Base-by-base conservation (phyloP, 2,113 vertebrate species). In the Xiphias gladius region DNA sequence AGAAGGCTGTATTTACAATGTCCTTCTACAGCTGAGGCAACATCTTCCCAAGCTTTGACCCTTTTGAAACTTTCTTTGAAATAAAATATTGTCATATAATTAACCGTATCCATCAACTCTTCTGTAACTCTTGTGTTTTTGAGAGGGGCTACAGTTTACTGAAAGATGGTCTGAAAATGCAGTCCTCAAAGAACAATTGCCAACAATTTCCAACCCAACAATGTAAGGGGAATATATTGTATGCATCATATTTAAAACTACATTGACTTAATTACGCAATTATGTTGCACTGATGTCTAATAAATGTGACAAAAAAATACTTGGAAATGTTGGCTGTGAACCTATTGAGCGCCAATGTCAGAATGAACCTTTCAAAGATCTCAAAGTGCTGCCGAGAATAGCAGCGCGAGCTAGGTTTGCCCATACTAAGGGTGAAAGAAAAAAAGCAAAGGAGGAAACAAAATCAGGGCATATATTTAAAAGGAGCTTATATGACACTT, bases 1-100 rank as follows among this genome's bases (percentile, higher is more conserved):
- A 66, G 39, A 73, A 50, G 50, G 41, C 69, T 68, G 70, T 26
- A 72, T 73, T 61, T 46, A 77, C 11, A 39, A 17, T 14, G 67
- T 52, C 59, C 67, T 76, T 50, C 58, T 61, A 0, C 65, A 75
- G 74, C 73, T 41, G 50, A 52, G 50, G 6, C 46, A 16, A 2
- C 46, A 19, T 48, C 46, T 7, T 5, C 46, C 46, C 46, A 19
- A 7, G 17, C 46, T n/a, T n/a, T 52, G 37, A 39, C 7, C 37
- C 37, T 39, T 39, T 39, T 50, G 7, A 52, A 9, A 52, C 3
- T n/a, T 20, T 52, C 50, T 52, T 22, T 52, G 50, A 52, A 20
- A 52, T 52, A 43, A 20, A 50, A 50, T 50, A 9, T 2, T 22
- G 48, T 22, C 17, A 22, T 22, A 7, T 50, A 6, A 48, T 1